Evolutionary conservation across 2,888 invertebrate species (phyloP).

Genomic region (Cantharis lateralis): DNA sequence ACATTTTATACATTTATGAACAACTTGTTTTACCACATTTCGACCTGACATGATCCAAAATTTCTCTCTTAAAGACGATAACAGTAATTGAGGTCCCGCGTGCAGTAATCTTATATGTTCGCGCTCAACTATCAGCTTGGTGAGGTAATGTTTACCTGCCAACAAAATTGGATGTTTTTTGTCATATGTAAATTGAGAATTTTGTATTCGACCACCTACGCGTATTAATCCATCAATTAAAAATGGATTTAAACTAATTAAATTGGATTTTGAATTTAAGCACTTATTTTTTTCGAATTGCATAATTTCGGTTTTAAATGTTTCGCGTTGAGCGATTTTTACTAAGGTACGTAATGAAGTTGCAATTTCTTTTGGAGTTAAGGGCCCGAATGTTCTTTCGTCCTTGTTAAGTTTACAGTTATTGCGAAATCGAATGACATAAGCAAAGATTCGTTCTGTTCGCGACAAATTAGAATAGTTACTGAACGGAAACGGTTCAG

Average conservation of each 20-base stretch:
- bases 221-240: conserved; percentile 13
- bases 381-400: neutral
- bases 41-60: conserved; percentile 19
- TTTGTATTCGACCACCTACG: conserved; percentile 19
- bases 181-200: conserved; percentile 5
- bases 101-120: conserved; percentile 14
- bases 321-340: neutral
- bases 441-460: too few species aligned
- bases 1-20: conserved; percentile 28
- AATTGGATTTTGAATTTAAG: neutral
- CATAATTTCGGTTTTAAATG: conserved; percentile 6
- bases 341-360: neutral
- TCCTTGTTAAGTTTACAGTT: neutral
- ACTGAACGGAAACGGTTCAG: too few species aligned
- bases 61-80: conserved; percentile 11
- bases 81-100: conserved; percentile 11
- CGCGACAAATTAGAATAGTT: too few species aligned
- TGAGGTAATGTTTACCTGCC: conserved; percentile 14
- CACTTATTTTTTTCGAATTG: neutral
- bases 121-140: conserved; percentile 8
- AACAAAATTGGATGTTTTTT: conserved; percentile 24
- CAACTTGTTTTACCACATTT: too few species aligned
- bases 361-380: conserved; percentile 5
- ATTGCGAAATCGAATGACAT: too few species aligned
- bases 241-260: conserved; percentile 28